phyloP scores from a whole-genome alignment of 1,140 invertebrate genomes.

The Neodiprion lecontei region DNA sequence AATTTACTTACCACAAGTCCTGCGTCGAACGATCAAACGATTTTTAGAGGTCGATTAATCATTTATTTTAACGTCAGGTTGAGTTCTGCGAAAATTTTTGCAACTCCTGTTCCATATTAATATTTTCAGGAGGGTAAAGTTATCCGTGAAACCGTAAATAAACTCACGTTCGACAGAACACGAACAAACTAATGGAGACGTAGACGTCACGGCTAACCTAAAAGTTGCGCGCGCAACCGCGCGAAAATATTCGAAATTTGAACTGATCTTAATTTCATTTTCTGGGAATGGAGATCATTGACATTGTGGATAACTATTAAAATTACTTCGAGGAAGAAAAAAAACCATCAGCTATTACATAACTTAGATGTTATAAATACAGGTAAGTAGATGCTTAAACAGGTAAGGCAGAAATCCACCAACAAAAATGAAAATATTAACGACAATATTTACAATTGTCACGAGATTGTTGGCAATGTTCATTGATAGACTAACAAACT shows the following conservation, averaged over 20 bases:
- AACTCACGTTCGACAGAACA: background rate
- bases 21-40: no score
- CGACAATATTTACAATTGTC: no score
- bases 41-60: no score
- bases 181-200: constrained; percentile 33
- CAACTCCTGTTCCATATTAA: background rate
- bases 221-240: constrained; percentile 38
- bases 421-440: no score
- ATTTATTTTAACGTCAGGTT: background rate
- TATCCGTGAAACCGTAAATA: constrained; percentile 14
- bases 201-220: constrained; percentile 43
- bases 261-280: background rate
- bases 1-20: no score
- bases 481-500: no score
- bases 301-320: background rate
- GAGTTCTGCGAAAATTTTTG: background rate
- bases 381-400: background rate
- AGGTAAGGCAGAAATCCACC: no score
- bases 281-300: constrained; percentile 7
- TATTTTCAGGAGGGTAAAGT: constrained; percentile 18
- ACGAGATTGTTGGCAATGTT: no score
- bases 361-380: background rate
- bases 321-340: no score
- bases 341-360: background rate
- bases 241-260: background rate